phyloP scores from a whole-genome alignment of 2,888 invertebrate genomes.

The Aspidiotus rigidus region DNA sequence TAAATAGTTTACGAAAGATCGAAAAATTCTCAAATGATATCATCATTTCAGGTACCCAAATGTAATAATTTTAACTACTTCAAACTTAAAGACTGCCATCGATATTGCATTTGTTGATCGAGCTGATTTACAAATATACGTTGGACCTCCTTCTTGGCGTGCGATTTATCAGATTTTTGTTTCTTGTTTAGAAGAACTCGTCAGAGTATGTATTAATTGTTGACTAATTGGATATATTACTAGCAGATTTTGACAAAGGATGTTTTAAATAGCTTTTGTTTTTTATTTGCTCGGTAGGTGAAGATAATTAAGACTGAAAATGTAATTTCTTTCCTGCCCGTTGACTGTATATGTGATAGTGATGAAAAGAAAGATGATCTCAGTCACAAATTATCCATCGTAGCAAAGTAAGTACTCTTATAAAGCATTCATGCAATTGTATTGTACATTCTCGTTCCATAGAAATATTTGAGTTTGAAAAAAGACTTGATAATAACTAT shows the following conservation, averaged over 20 bases:
- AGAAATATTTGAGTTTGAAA: not conserved
- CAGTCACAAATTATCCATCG: slow-evolving; percentile 33
- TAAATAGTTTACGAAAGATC: not conserved
- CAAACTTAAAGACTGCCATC: slow-evolving; percentile 87
- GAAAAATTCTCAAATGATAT: no score
- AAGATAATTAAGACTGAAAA: slow-evolving; percentile 30
- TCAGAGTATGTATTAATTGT: slow-evolving; percentile 50
- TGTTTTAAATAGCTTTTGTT: not conserved
- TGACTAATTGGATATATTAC: not conserved
- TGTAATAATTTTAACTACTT: slow-evolving; percentile 87
- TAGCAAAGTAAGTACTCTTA: slow-evolving; percentile 37
- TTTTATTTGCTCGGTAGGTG: not conserved
- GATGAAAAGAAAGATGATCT: slow-evolving; percentile 16
- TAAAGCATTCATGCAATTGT: no score
- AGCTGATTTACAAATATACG: slow-evolving; percentile 84
- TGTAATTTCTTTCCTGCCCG: slow-evolving; percentile 21
- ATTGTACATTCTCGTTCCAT: not conserved
- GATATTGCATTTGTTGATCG: slow-evolving; percentile 93
- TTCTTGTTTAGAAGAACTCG: slow-evolving; percentile 73
- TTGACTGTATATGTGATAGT: slow-evolving; percentile 25
- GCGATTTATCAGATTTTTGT: slow-evolving; percentile 77
- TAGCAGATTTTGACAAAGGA: no score
- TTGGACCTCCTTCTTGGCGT: slow-evolving; percentile 67
- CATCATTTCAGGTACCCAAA: slow-evolving; percentile 58
- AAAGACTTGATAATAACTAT: slow-evolving; percentile 9